Conservation (phyloP, 2,113 vertebrate genomes). For the Sturnira hondurensis region DNA sequence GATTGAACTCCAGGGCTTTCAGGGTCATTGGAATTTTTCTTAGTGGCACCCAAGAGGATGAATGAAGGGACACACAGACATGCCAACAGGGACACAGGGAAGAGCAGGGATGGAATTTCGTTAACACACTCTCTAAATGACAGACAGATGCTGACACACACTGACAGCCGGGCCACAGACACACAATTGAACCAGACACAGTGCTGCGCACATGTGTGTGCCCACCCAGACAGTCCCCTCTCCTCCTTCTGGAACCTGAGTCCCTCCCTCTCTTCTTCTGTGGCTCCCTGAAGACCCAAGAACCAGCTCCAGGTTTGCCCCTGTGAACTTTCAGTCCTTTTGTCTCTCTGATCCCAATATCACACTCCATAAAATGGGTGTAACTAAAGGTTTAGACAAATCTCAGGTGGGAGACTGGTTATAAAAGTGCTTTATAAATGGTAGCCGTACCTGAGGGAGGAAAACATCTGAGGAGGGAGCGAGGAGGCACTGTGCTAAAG, state of each 20-base stretch:
- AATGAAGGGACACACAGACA: background rate
- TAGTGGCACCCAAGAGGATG: background rate
- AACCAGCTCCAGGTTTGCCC: background rate
- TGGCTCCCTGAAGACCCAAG: background rate
- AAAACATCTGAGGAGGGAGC: background rate
- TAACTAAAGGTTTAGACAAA: conserved; percentile 2
- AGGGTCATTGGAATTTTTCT: background rate
- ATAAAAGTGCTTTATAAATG: conserved; percentile 1
- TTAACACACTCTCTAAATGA: background rate
- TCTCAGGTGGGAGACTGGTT: background rate
- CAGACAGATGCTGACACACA: background rate
- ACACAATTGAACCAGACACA: background rate
- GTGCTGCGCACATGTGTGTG: background rate
- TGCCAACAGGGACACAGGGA: background rate
- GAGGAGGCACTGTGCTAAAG: background rate
- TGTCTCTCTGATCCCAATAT: background rate
- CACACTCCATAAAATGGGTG: conserved; percentile 42
- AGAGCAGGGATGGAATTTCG: background rate
- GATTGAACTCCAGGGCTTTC: background rate
- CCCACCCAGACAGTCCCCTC: background rate
- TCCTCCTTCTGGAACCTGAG: background rate
- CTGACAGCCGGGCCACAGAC: background rate
- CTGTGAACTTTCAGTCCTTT: conserved; percentile 34
- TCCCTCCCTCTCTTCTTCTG: background rate
- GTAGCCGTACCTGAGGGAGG: background rate